Percentiles rank a stretch among this genome's conserved stretches.
phyloP scores from a whole-genome alignment of 1,140 invertebrate genomes.

The Grapholita molesta region DNA sequence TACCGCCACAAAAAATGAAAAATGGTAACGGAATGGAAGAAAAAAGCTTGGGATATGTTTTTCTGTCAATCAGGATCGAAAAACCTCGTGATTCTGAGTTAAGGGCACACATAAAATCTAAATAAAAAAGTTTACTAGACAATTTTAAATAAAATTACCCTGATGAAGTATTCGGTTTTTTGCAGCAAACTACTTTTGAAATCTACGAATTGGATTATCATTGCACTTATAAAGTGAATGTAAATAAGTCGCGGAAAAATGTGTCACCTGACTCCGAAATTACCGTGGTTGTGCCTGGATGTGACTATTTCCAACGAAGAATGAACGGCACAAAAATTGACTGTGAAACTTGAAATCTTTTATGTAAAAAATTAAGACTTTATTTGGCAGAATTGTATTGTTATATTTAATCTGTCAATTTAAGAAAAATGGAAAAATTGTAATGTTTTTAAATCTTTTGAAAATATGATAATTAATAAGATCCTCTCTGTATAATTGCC shows the following conservation, averaged over 20 bases:
- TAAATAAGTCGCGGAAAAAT: conserved; percentile 46
- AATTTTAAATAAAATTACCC: no score
- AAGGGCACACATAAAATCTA: no score
- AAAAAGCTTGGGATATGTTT: no score
- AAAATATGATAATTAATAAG: no score
- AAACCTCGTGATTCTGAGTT: no score
- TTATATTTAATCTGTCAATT: background rate
- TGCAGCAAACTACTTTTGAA: conserved; percentile 59
- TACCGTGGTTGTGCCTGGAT: conserved; percentile 52
- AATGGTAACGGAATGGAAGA: no score
- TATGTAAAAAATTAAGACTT: background rate
- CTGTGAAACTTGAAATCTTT: conserved; percentile 39
- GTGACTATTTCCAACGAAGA: conserved; percentile 65
- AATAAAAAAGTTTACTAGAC: no score
- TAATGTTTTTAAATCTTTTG: no score
- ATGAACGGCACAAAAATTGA: conserved; percentile 44
- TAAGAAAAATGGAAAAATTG: background rate
- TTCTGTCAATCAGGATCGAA: no score
- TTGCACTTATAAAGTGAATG: conserved; percentile 61
- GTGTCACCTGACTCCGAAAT: conserved; percentile 57
- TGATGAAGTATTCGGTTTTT: no score
- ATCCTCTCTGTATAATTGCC: no score
- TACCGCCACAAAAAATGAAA: no score
- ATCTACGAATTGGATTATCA: conserved; percentile 62
- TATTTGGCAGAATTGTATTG: background rate